Percentiles rank a stretch among this genome's conserved stretches.
Conservation (phyloP, 1,140 invertebrate genomes). For the Drosophila trapezifrons region DNA sequence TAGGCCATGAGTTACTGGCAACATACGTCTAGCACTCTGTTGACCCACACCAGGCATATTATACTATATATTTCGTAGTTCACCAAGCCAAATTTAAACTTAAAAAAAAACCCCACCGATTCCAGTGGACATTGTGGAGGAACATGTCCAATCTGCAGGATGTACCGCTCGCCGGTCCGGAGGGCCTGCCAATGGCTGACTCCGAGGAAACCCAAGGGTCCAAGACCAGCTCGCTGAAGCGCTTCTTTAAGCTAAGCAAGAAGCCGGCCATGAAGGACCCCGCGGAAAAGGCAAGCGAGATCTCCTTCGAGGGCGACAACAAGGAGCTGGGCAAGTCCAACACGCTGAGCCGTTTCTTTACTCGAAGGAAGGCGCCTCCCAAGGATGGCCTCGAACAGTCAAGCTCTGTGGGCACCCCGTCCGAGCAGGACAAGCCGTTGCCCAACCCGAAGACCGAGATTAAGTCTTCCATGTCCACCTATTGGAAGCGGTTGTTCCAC, state of each 20-base stretch:
- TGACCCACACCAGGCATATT: conserved; percentile 28
- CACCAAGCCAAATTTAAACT: conserved; percentile 15
- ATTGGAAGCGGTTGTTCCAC: conserved; percentile 66
- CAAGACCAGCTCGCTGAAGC: conserved; percentile 65
- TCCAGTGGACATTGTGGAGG: conserved; percentile 35
- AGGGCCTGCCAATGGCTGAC: conserved; percentile 21
- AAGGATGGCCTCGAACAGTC: conserved; percentile 28
- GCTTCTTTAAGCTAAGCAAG: conserved; percentile 67
- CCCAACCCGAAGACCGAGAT: conserved; percentile 51
- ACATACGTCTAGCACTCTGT: conserved; percentile 2
- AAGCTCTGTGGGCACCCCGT: neutral
- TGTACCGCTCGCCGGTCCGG: conserved; percentile 56
- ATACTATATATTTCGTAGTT: conserved; percentile 66
- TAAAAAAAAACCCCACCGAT: conserved; percentile 41
- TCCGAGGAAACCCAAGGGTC: conserved; percentile 1
- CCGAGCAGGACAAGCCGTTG: conserved; percentile 17
- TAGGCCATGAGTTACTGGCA: too few species aligned
- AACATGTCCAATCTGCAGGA: conserved; percentile 73
- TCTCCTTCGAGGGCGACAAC: conserved; percentile 5
- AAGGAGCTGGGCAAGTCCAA: conserved; percentile 41
- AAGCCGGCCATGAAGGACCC: conserved; percentile 29
- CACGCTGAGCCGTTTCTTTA: conserved; percentile 54
- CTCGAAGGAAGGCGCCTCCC: conserved; percentile 32
- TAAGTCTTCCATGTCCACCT: conserved; percentile 60
- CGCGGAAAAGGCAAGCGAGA: conserved; percentile 14